Evolutionary conservation across 2,797 vertebrate genomes (phyloP).

Genomic region (Oreochromis mossambicus): DNA sequence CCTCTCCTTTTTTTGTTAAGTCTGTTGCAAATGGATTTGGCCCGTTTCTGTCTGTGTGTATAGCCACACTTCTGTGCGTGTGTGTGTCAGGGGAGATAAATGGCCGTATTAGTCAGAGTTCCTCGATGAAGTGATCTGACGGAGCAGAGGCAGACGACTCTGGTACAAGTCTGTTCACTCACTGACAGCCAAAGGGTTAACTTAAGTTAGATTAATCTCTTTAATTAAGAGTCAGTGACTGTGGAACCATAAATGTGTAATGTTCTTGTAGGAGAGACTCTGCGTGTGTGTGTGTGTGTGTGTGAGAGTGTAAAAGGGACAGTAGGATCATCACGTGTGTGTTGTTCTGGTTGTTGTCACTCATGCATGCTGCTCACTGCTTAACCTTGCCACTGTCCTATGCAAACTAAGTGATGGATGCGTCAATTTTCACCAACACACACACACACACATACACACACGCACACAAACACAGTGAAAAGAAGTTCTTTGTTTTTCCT

Average conservation of each 20-base stretch:
- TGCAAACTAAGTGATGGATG: conserved; percentile 39
- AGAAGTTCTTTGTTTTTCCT: background rate
- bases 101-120: conserved; percentile 34
- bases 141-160: conserved; percentile 19
- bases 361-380: conserved; percentile 11
- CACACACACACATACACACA: background rate
- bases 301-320: background rate
- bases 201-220: conserved; percentile 42
- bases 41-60: background rate
- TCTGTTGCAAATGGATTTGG: conserved; percentile 43
- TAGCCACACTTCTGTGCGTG: background rate
- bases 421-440: background rate
- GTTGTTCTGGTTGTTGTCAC: background rate
- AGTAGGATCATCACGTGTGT: background rate
- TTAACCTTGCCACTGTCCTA: conserved; percentile 46
- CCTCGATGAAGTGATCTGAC: conserved; percentile 27
- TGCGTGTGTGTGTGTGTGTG: background rate
- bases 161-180: background rate
- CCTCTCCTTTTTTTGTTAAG: conserved; percentile 20
- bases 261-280: background rate
- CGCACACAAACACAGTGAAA: background rate
- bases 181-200: conserved; percentile 31
- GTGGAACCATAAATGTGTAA: conserved; percentile 7
- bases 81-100: conserved; percentile 46
- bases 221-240: conserved; percentile 36